Conservation (phyloP, 2,113 vertebrate species). For the Lophius piscatorius region DNA sequence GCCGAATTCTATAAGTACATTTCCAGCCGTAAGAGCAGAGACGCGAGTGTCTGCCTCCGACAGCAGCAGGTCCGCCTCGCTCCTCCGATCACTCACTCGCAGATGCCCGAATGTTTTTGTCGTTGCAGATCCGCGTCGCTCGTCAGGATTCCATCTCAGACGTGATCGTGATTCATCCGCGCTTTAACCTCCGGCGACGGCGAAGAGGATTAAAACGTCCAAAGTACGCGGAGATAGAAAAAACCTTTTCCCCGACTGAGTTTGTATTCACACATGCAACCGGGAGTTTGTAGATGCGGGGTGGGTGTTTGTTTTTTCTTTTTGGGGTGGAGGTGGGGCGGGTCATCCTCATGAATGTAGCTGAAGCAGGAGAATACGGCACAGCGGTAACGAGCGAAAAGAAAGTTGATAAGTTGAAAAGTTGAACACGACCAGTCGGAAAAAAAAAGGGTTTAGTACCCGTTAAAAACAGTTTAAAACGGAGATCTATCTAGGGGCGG, state of each 20-base stretch:
- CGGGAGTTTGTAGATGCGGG: too few species aligned
- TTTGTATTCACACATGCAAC: too few species aligned
- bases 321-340: not conserved
- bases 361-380: constrained; percentile 4
- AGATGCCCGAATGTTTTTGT: constrained; percentile 54
- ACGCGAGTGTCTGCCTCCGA: constrained; percentile 59
- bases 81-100: constrained; percentile 49
- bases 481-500: too few species aligned
- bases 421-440: too few species aligned
- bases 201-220: constrained; percentile 17
- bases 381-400: too few species aligned
- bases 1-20: constrained; percentile 62
- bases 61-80: constrained; percentile 40
- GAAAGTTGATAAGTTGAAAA: too few species aligned
- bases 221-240: constrained; percentile 10
- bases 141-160: constrained; percentile 51
- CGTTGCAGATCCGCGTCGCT: constrained; percentile 48
- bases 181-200: constrained; percentile 21
- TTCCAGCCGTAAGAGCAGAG: constrained; percentile 38
- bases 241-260: too few species aligned
- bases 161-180: constrained; percentile 33
- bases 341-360: constrained; percentile 24
- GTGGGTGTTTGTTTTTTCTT: constrained; percentile 13
- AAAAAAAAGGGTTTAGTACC: too few species aligned
- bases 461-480: too few species aligned